These are phyloP conservation scores for Adelosebastes latens DNA, from an alignment of 2,797 vertebrate genomes.

Conservation along the genomic window DNA sequence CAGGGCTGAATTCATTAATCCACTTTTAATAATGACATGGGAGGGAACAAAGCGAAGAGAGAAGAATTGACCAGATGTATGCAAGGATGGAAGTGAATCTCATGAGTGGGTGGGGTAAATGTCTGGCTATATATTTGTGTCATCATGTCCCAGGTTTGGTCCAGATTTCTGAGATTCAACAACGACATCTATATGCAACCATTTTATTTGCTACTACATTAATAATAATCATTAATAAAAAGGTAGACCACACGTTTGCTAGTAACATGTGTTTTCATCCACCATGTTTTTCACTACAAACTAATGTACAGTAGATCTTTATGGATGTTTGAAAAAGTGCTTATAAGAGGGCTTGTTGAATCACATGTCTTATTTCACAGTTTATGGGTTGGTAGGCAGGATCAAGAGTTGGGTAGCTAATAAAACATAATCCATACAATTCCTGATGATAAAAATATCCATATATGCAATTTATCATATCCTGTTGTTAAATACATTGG, in stretches of 20 bases:
- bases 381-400: no score
- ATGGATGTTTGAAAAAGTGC: no score
- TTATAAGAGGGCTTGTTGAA: no score
- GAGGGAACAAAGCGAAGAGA: not conserved
- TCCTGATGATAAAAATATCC: no score
- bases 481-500: not conserved
- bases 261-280: no score
- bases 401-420: no score
- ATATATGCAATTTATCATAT: not conserved
- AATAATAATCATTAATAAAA: not conserved
- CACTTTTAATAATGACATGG: not conserved
- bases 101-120: not conserved
- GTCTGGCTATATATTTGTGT: not conserved
- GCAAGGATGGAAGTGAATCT: not conserved
- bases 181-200: not conserved
- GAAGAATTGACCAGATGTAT: not conserved
- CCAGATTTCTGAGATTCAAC: not conserved
- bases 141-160: not conserved
- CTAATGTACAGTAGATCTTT: no score
- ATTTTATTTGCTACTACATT: not conserved
- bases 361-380: no score
- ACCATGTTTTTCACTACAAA: no score
- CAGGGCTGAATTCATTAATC: not conserved
- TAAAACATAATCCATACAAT: no score
- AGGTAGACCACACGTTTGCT: not conserved